Base-by-base conservation (phyloP, 2,113 vertebrate species). In the Dipodomys ordii region DNA sequence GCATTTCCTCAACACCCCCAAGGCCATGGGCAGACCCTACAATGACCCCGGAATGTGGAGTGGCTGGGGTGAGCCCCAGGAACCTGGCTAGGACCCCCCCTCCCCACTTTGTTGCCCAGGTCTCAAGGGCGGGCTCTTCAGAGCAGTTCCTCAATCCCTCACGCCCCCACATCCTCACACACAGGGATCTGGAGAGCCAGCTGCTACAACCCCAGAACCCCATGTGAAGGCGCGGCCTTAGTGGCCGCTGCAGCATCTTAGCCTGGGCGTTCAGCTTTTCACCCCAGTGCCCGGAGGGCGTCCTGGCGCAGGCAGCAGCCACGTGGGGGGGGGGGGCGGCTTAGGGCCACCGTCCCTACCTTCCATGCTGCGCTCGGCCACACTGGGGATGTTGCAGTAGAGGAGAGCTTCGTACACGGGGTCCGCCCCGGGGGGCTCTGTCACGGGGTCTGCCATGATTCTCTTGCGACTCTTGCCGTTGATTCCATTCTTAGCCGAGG, bases 371-470 rank as follows among this genome's bases (percentile, higher is more conserved):
- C 97, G 99, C 76, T 99, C 99, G 0, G 98, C 98, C 94, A 98
- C 96, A 68, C 98, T 99, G 10, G 99, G 99, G 57, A 98, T 96
- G 77, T 99, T 99, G 97, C 99, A 99, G 97, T 99, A 99, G 80
- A 98, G 94, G 0, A 97, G 98, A 16, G 99, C 99, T 96, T 99
- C 99, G 2, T 98, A 98, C 35, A 99, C 12, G 0, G 99, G 99
- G 96, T 99, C 98, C 13, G 97, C 97, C 12, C 97, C 97, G 1
- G 99, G 98, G 18, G 98, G 97, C 83, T 99, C 98, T 0, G 98
- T 99, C 97, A 98, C 98, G 1, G 98, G 97, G 88, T 98, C 98
- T 0, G 98, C 99, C 98, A 99, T 98, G 87, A 99, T 98, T 79
- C 99, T 98, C 97, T 99, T 99, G 64, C 99, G 98, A 97, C 98